Percentiles rank a stretch among this genome's conserved stretches.
phyloP scores from a whole-genome alignment of 2,888 invertebrate species.

The Limnephilus auricula region DNA sequence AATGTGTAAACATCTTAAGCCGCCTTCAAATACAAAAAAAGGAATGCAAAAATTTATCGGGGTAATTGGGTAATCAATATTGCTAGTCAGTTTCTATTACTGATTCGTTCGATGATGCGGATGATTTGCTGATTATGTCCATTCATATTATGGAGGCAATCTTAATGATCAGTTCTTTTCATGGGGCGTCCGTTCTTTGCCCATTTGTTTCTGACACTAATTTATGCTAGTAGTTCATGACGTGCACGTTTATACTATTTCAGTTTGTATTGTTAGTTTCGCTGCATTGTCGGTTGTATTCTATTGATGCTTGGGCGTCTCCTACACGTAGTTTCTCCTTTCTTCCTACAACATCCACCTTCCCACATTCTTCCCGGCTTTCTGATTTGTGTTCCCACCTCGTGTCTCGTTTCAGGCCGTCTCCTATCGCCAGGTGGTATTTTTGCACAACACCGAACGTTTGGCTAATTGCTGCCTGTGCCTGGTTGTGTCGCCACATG shows the following conservation, averaged over 20 bases:
- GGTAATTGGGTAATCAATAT: neutral
- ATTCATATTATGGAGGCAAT: neutral
- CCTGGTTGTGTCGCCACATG: constrained; percentile 42
- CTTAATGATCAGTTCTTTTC: neutral
- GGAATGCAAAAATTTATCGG: too few relatives aligned
- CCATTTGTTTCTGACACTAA: neutral
- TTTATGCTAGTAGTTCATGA: neutral
- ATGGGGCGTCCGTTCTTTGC: neutral
- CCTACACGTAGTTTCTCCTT: constrained; percentile 16
- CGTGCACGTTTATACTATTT: neutral
- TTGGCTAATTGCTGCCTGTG: constrained; percentile 46
- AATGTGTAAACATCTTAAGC: neutral
- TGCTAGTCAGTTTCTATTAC: neutral
- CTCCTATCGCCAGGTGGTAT: constrained; percentile 46
- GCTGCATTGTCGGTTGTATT: neutral
- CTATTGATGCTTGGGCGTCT: neutral
- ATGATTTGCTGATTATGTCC: neutral
- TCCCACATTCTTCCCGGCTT: constrained; percentile 15
- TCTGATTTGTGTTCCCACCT: constrained; percentile 21
- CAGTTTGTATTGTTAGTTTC: neutral
- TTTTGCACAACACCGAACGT: constrained; percentile 43
- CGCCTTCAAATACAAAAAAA: neutral
- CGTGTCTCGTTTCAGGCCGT: constrained; percentile 27
- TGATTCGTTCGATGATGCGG: neutral
- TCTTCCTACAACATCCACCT: constrained; percentile 11